Evolutionary conservation across 2,888 invertebrate species (phyloP).

Genomic region (Ennomos erosarius): DNA sequence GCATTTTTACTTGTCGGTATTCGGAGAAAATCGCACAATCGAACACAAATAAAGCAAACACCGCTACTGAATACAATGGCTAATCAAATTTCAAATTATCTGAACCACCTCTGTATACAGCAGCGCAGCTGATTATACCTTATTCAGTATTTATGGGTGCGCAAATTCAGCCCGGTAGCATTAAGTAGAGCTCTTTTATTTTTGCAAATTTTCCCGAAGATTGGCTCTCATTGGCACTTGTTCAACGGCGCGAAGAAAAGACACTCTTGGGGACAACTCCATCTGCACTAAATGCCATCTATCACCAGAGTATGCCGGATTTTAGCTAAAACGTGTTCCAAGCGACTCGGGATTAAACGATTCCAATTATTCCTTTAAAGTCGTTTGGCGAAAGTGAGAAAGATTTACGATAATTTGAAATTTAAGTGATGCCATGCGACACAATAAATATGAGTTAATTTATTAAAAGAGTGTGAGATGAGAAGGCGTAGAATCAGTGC

Average conservation of each 20-base stretch:
- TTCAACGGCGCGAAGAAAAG: slow-evolving; percentile 74
- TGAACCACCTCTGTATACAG: slow-evolving; percentile 9
- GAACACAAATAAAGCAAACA: slow-evolving; percentile 17
- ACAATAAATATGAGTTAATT: slow-evolving; percentile 27
- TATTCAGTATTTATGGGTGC: slow-evolving; percentile 23
- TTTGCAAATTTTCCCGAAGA: slow-evolving; percentile 62
- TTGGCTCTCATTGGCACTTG: slow-evolving; percentile 75
- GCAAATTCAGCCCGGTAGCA: slow-evolving; percentile 24
- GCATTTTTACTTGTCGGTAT: slow-evolving; percentile 11
- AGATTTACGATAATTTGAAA: slow-evolving; percentile 33
- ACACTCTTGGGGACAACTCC: slow-evolving; percentile 77
- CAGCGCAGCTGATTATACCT: slow-evolving; percentile 13
- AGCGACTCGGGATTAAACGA: slow-evolving; percentile 65
- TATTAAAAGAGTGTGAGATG: slow-evolving; percentile 17
- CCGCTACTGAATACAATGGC: slow-evolving; percentile 8
- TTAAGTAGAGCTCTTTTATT: slow-evolving; percentile 32
- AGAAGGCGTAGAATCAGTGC: slow-evolving; percentile 46
- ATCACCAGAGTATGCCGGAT: slow-evolving; percentile 69
- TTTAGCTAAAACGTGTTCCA: slow-evolving; percentile 61
- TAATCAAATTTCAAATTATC: slow-evolving; percentile 19
- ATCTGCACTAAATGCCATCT: slow-evolving; percentile 78
- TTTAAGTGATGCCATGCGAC: slow-evolving; percentile 30
- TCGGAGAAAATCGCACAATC: slow-evolving; percentile 13
- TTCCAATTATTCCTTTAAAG: slow-evolving; percentile 57
- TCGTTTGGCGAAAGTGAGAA: slow-evolving; percentile 30